Evolutionary conservation across 2,888 invertebrate species (phyloP), one percentile per base, ranked within the genome.

Genomic region (Clistopyga incitator): DNA sequence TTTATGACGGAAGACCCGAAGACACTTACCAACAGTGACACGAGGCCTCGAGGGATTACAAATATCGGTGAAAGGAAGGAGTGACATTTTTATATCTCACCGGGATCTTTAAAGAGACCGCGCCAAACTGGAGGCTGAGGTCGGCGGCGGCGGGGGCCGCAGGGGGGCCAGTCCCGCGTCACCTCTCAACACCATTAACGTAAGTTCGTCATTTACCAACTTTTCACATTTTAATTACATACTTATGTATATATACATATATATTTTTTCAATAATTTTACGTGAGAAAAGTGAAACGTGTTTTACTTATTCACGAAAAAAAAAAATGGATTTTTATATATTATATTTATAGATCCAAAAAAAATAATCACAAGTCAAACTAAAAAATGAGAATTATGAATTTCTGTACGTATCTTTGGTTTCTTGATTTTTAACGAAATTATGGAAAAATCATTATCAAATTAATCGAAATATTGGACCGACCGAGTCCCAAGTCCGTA

Each of bases 71-170:
- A 25, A 20, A n/a, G 8, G 59, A 74, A 45, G 70, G 50, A 15
- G 54, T 34, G 59, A 59, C 29, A 6, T 71, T 23, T 54, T n/a
- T 29, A 29, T 64, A 29, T 64, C 47, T 25, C 23, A 72, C 38
- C 29, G 42, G 72, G 42, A 65, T 77, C 54, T 47, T 34, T 67
- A 56, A 20, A 54, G 45, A 67, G 70, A 85, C 88, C 76, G 77
- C 90, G 86, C 78, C 92, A 92, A 91, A 82, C 93, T 93, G 93
- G 92, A 92, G 91, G 91, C 92, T 85, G 92, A 92, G 86, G 85
- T 92, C 78, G 92, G 91, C 64, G 90, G 90, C 90, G 91, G 91
- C 90, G 89, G 90, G 80, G 90, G 91, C 90, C 92, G 92, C 90
- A 90, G 92, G 92, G 92, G 89, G 87, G 87, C 88, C 84, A 92